Evolutionary conservation across 2,797 vertebrate genomes (phyloP).

Genomic region (Alouatta caraya): DNA sequence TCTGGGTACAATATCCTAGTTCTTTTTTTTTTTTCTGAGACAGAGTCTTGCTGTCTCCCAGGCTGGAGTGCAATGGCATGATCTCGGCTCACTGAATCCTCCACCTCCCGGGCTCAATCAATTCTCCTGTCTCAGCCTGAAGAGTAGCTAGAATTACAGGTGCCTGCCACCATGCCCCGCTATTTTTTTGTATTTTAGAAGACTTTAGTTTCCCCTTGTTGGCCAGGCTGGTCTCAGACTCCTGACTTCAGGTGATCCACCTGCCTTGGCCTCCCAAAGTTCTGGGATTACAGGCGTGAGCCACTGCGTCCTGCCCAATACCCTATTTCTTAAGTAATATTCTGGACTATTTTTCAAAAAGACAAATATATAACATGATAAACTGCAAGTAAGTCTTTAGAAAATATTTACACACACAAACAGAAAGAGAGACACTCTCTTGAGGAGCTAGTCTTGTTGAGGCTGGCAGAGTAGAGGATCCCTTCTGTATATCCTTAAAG

Average conservation of each 20-base stretch:
- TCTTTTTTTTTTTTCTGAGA: neutral
- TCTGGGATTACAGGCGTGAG: neutral
- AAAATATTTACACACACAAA: neutral
- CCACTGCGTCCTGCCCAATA: rapidly evolving
- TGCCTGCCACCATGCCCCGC: neutral
- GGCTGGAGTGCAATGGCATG: neutral
- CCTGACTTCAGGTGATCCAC: no score
- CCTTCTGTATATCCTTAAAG: no score
- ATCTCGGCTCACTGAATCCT: neutral
- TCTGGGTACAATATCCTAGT: neutral
- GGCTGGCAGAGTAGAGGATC: neutral
- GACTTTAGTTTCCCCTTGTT: neutral
- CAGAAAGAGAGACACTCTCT: neutral
- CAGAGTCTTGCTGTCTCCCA: neutral
- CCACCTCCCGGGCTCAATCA: neutral
- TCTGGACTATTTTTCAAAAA: neutral
- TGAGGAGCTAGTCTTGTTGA: neutral
- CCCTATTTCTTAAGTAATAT: neutral
- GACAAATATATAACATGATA: neutral
- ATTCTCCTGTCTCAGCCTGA: neutral
- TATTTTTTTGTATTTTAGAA: neutral
- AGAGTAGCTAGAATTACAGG: neutral
- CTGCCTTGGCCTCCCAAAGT: neutral
- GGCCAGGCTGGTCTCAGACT: neutral
- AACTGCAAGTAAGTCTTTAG: neutral